Conservation (phyloP, 2,888 invertebrate species). For the Laothoe populi region DNA sequence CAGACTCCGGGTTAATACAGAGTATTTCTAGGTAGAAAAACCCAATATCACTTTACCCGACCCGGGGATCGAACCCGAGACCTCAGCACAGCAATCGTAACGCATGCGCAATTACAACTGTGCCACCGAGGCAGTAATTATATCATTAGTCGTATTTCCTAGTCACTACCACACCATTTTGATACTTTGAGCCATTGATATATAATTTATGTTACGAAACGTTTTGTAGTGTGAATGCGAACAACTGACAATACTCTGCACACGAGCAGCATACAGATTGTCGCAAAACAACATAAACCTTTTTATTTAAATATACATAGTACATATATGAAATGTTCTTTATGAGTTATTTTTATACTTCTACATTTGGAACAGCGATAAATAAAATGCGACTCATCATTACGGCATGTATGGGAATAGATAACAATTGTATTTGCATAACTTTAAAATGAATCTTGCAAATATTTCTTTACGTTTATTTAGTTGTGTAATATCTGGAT, state of each 20-base stretch:
- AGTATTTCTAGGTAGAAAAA: no score
- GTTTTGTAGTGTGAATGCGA: slow-evolving; percentile 35
- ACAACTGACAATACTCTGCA: slow-evolving; percentile 23
- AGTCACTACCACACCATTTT: slow-evolving; percentile 42
- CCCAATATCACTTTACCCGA: no score
- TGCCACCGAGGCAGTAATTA: slow-evolving; percentile 48
- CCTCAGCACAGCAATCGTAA: no score
- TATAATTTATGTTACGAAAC: slow-evolving; percentile 38
- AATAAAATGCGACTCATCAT: not conserved
- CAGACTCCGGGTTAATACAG: no score
- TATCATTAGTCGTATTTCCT: slow-evolving; percentile 57
- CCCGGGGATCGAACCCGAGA: no score
- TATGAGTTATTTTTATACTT: slow-evolving; percentile 19
- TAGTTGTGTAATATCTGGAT: no score
- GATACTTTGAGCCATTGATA: slow-evolving; percentile 37
- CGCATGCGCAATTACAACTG: no score
- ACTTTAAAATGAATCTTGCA: no score
- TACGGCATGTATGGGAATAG: not conserved
- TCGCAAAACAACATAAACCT: slow-evolving; percentile 20
- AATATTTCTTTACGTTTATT: no score
- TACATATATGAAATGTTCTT: slow-evolving; percentile 22
- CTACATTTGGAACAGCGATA: slow-evolving; percentile 8
- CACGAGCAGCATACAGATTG: slow-evolving; percentile 27
- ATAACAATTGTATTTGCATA: not conserved
- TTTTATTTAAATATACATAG: slow-evolving; percentile 22